A percentile compares a stretch with the other conserved stretches of the same genome.
These are phyloP conservation scores for Drosophila elegans DNA, from an alignment of 1,140 invertebrate species.

Conservation along the genomic window DNA sequence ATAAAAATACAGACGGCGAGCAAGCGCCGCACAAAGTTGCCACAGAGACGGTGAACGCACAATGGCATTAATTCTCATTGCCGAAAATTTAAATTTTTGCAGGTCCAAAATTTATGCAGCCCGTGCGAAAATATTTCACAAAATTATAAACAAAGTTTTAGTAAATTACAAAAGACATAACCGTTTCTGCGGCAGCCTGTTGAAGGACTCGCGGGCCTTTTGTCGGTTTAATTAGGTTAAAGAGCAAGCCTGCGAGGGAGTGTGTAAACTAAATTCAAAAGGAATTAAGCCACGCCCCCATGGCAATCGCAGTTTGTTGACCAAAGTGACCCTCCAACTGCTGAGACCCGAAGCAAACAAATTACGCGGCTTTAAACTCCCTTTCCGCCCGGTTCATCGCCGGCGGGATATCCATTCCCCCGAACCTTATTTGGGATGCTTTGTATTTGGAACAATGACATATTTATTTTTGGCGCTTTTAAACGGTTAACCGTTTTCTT, in stretches of 20 bases:
- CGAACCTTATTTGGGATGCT: conserved; percentile 19
- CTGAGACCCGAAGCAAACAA: conserved; percentile 62
- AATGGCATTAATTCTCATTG: conserved; percentile 67
- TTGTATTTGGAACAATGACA: conserved; percentile 61
- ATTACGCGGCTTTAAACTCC: conserved; percentile 75
- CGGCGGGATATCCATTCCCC: conserved; percentile 1
- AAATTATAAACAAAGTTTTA: conserved; percentile 79
- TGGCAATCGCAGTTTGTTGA: conserved; percentile 53
- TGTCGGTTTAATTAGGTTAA: conserved; percentile 80
- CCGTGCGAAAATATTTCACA: conserved; percentile 52
- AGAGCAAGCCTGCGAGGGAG: conserved; percentile 39
- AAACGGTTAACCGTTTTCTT: conserved; percentile 46
- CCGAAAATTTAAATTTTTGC: conserved; percentile 59
- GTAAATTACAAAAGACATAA: conserved; percentile 57
- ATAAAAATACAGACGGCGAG: conserved; percentile 20
- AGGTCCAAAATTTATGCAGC: conserved; percentile 58
- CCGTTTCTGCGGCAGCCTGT: conserved; percentile 24
- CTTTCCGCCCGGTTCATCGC: conserved; percentile 19
- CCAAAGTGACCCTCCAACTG: conserved; percentile 39
- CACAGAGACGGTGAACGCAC: conserved; percentile 15
- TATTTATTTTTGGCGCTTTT: conserved; percentile 72
- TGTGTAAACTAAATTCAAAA: conserved; percentile 57
- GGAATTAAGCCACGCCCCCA: conserved; percentile 56
- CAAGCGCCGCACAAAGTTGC: conserved; percentile 53
- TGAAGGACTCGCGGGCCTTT: conserved; percentile 26